Conservation (phyloP, 2,113 vertebrate genomes). For the Notiomystis cincta region DNA sequence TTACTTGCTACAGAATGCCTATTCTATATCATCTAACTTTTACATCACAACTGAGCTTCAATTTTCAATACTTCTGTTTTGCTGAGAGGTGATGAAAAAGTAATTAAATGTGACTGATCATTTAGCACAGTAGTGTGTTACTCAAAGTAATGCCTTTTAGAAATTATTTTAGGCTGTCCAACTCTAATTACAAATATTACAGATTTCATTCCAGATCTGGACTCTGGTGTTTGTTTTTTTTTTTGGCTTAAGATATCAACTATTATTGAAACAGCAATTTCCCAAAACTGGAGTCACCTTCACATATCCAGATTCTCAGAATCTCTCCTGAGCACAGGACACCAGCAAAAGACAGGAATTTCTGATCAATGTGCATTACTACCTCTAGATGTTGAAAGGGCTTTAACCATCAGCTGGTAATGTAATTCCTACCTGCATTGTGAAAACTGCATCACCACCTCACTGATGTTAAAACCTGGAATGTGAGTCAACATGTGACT, state of each 20-base stretch:
- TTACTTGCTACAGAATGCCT: neutral
- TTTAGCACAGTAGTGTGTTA: neutral
- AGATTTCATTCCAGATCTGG: neutral
- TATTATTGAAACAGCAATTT: neutral
- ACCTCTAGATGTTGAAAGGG: neutral
- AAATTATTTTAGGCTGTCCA: neutral
- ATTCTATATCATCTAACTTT: neutral
- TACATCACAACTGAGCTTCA: neutral
- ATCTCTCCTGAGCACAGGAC: neutral
- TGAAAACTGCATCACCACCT: neutral
- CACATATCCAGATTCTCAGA: neutral
- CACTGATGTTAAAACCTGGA: neutral
- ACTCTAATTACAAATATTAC: neutral
- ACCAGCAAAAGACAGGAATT: neutral
- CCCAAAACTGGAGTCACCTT: neutral
- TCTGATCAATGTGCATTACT: neutral
- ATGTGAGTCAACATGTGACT: neutral
- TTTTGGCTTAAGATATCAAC: neutral
- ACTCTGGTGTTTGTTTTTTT: neutral
- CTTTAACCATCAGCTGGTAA: neutral
- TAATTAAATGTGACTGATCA: neutral
- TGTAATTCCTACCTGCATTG: neutral
- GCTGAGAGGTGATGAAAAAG: neutral
- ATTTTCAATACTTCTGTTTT: neutral
- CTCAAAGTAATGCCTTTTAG: neutral